Evolutionary conservation across 2,113 vertebrate species (phyloP), one percentile per base, ranked within the genome.

Genomic region (Sphaerodactylus townsendi): DNA sequence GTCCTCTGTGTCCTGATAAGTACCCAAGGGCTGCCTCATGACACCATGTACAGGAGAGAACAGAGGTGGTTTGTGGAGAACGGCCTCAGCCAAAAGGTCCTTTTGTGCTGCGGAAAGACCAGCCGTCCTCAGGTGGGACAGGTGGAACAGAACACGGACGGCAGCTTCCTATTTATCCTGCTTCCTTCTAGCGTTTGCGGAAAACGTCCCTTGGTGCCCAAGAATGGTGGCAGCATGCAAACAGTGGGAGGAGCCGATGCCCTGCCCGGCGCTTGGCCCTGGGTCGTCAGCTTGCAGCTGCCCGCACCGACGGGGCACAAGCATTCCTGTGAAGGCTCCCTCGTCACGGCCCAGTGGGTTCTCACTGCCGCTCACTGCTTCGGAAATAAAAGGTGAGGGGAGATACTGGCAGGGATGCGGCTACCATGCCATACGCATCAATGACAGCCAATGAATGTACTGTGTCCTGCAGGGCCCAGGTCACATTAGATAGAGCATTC

Each of bases 311-410:
- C 50, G 3, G 88, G 89, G 28, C 84, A 90, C 33, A 44, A 77
- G 14, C 91, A 92, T n/a, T 81, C 81, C 62, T 92, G 91, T n/a
- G 89, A 87, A 19, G 91, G 91, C 10, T 82, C 87, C 50, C 70
- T 92, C 23, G 35, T 92, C 13, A 73, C 86, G 1, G 35, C 85
- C 13, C 76, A 73, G 23, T 92, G 91, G 91, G 86, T 92, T 17
- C 84, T 92, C 48, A 92, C 89, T 0, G 91, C 91, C 10, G 89
- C 89, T 46, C 91, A 92, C 68, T 92, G 91, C 82, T 92, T 92
- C 65, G 69, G 44, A 23, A 75, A 74, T 62, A 89, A 75, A 65
- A 83, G 75, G 82, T 84, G 50, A 84, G 74, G 86, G 84, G 50
- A 85, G 86, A 62, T 25, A 10, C 59, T 10, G 9, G 35, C 2